A percentile compares a stretch with the other conserved stretches of the same genome.
These are phyloP conservation scores for Sebastes itinus DNA, from an alignment of 2,797 vertebrate genomes.

Conservation along the genomic window DNA sequence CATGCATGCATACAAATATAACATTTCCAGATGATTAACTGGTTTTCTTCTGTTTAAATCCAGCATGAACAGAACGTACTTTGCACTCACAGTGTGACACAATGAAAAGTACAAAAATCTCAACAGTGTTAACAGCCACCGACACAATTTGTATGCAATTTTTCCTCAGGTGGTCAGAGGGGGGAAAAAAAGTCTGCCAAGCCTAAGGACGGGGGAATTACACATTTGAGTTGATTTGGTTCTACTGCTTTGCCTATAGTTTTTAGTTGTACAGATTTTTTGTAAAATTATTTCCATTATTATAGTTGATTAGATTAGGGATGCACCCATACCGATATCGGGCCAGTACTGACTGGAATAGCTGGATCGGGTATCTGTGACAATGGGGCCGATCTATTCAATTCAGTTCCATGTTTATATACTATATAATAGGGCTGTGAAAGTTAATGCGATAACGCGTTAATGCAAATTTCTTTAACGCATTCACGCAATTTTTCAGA, in stretches of 20 bases:
- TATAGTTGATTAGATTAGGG: not conserved
- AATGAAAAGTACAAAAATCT: slow-evolving; percentile 11
- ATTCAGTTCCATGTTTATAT: too few relatives aligned
- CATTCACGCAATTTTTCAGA: too few relatives aligned
- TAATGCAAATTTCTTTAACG: too few relatives aligned
- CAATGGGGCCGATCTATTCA: too few relatives aligned
- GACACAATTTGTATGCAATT: slow-evolving; percentile 31
- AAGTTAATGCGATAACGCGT: too few relatives aligned
- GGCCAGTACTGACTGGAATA: too few relatives aligned
- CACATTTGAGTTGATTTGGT: not conserved
- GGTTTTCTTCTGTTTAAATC: slow-evolving; percentile 28
- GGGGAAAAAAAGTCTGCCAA: not conserved
- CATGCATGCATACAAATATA: slow-evolving; percentile 9
- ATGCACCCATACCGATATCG: too few relatives aligned
- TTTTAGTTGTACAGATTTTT: not conserved
- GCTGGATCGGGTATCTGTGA: too few relatives aligned
- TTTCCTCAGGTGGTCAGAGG: slow-evolving; percentile 42
- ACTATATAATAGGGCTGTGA: too few relatives aligned
- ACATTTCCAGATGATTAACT: slow-evolving; percentile 44
- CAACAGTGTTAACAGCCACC: slow-evolving; percentile 33
- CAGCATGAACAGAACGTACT: slow-evolving; percentile 31
- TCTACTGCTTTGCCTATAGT: not conserved
- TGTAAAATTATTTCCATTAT: not conserved
- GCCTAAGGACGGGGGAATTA: not conserved
- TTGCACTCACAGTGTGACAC: slow-evolving; percentile 45